Evolutionary conservation across 2,797 vertebrate genomes (phyloP).

Genomic region (Phalloptychus januarius): DNA sequence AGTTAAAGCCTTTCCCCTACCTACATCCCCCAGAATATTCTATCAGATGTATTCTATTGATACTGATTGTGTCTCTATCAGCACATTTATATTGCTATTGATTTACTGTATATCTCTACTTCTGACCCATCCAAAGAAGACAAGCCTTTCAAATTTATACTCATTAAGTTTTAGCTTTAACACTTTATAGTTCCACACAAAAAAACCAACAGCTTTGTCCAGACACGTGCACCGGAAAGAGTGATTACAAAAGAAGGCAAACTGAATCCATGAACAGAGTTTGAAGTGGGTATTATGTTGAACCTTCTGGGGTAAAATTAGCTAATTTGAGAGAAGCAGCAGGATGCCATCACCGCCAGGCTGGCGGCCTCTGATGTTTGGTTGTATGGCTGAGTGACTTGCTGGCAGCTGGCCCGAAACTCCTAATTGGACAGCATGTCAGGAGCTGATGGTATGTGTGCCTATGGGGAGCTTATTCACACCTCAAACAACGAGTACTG

Average conservation of each 20-base stretch:
- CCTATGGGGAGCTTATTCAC: constrained; percentile 53
- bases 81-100: too few relatives aligned
- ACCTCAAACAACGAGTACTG: constrained; percentile 24
- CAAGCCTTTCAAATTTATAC: constrained; percentile 54
- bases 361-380: constrained; percentile 59
- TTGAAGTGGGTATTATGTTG: constrained; percentile 77
- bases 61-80: too few relatives aligned
- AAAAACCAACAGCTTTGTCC: not conserved
- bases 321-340: constrained; percentile 77
- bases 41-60: too few relatives aligned
- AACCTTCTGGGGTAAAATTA: constrained; percentile 73
- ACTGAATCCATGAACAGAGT: constrained; percentile 69
- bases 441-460: constrained; percentile 38
- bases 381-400: constrained; percentile 66
- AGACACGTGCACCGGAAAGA: constrained; percentile 67
- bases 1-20: too few relatives aligned
- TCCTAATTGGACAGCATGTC: constrained; percentile 59
- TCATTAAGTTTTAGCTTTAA: constrained; percentile 71
- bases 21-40: too few relatives aligned
- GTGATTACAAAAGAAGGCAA: constrained; percentile 74
- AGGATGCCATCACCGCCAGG: constrained; percentile 67
- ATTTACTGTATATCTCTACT: too few relatives aligned
- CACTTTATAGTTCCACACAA: not conserved
- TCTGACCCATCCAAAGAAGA: constrained; percentile 48
- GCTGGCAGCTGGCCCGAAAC: constrained; percentile 61